These are phyloP conservation scores for Alectura lathami DNA, from an alignment of 2,113 vertebrate species.

Conservation along the genomic window DNA sequence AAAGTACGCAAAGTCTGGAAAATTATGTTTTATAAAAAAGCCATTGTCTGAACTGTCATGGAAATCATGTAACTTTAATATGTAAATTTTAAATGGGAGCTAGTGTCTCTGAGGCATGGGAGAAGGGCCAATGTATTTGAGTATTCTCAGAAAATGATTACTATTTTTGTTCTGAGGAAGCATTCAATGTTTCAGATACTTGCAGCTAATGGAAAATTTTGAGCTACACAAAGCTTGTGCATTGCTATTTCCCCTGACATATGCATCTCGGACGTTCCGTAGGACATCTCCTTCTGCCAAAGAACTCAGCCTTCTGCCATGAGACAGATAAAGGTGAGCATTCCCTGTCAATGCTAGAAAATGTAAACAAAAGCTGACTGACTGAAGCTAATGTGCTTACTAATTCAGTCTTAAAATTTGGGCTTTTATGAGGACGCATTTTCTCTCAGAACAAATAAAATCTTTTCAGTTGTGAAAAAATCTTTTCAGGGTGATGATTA, in stretches of 20 bases:
- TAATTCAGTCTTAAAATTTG: slow-evolving; percentile 18
- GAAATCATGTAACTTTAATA: not conserved
- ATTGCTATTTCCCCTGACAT: not conserved
- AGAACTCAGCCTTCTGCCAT: not conserved
- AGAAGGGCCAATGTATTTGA: not conserved
- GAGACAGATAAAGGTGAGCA: not conserved
- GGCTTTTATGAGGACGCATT: not conserved
- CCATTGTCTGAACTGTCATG: not conserved
- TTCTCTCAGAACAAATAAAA: slow-evolving; percentile 43
- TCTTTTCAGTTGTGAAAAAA: slow-evolving; percentile 26
- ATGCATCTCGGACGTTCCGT: not conserved
- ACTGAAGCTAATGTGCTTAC: not conserved
- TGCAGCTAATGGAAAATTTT: slow-evolving; percentile 18
- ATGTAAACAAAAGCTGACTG: slow-evolving; percentile 1
- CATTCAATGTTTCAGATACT: not conserved
- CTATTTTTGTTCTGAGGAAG: not conserved
- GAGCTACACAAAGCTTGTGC: not conserved
- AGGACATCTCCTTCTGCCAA: not conserved
- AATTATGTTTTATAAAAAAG: not conserved
- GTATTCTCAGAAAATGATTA: not conserved
- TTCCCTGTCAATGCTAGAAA: not conserved
- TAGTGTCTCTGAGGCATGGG: not conserved
- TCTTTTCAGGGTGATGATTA: slow-evolving; percentile 23
- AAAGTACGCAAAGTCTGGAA: not conserved
- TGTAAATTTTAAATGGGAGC: not conserved